Base-by-base conservation (phyloP, 2,888 invertebrate species). In the Lasioglossum lativentre region DNA sequence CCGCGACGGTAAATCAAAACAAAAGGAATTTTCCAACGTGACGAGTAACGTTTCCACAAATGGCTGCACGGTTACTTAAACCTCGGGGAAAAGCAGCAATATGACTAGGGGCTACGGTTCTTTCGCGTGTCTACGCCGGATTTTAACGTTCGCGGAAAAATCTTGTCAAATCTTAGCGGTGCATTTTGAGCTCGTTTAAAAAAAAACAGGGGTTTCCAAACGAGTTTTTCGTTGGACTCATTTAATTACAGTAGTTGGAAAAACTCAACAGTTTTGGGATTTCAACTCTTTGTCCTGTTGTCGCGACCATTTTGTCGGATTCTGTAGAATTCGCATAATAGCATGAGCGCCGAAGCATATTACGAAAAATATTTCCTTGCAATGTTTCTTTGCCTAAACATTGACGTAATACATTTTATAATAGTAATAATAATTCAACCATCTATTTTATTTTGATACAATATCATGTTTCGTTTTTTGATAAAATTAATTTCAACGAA, bases 171-270 rank as follows among this genome's bases (percentile, higher is more conserved):
- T n/a, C 30, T 75, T 34, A 34, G 63, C 70, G 27, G 23, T 47
- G 79, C 77, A 34, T 87, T 78, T 88, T 76, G 73, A 71, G 47
- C 56, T 38, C 16, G 8, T 63, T 30, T 16, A 16, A 72, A 71
- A 66, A 66, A 66, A 70, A 83, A 73, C 82, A 77, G 56, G 71
- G 81, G 86, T 77, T 83, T 80, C 81, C 66, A 82, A 82, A 77
- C 71, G 73, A 83, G 88, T n/a, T 59, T 76, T 86, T 83, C 75
- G 71, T 73, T 77, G 81, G 75, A n/a, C 73, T 76, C 78, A 68
- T 88, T 88, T 86, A 88, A 88, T 83, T 88, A 81, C 86, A 86
- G 73, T 86, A 81, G 75, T 16, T 72, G 59, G 45, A 56, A 83
- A 86, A 80, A 83, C 83, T 81, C 77, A 30, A 77, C 77, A 77